Conservation (phyloP, 2,888 invertebrate species). For the Nemotelus nigrinus region DNA sequence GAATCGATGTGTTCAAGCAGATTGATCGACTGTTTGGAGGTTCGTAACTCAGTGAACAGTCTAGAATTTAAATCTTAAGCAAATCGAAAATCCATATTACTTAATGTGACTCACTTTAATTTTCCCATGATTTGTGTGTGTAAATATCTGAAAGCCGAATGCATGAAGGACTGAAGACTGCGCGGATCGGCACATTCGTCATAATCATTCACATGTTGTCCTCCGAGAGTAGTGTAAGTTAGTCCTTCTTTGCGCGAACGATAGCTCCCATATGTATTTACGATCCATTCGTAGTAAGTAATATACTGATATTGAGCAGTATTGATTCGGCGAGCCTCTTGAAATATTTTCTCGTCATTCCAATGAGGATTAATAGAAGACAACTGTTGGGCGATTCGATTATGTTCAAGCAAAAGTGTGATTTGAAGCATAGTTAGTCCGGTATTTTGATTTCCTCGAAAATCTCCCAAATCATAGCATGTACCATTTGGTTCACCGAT, state of each 20-base stretch:
- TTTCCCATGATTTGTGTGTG: conserved; percentile 70
- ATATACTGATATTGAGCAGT: conserved; percentile 67
- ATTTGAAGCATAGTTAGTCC: conserved; percentile 66
- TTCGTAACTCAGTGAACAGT: too few species aligned
- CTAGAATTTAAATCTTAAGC: too few species aligned
- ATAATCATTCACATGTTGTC: conserved; percentile 66
- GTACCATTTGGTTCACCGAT: conserved; percentile 67
- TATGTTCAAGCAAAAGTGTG: conserved; percentile 66
- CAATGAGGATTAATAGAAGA: conserved; percentile 67
- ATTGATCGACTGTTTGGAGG: too few species aligned
- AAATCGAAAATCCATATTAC: too few species aligned
- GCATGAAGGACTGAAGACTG: conserved; percentile 71
- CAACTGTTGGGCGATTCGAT: conserved; percentile 65
- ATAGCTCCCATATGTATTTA: conserved; percentile 64
- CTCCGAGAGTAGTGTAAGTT: conserved; percentile 59
- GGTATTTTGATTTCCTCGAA: conserved; percentile 65
- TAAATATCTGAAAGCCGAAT: conserved; percentile 73
- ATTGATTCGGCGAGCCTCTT: conserved; percentile 66
- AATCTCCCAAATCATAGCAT: conserved; percentile 77
- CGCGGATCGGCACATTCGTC: conserved; percentile 68
- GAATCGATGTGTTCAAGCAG: too few species aligned
- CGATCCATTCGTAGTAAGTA: conserved; percentile 68
- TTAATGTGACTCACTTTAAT: conserved; percentile 62
- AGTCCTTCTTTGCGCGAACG: conserved; percentile 64
- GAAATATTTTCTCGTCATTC: conserved; percentile 67